phyloP scores from a whole-genome alignment of 23 tunicate species.

The Oikopleura vanhoeffeni region DNA sequence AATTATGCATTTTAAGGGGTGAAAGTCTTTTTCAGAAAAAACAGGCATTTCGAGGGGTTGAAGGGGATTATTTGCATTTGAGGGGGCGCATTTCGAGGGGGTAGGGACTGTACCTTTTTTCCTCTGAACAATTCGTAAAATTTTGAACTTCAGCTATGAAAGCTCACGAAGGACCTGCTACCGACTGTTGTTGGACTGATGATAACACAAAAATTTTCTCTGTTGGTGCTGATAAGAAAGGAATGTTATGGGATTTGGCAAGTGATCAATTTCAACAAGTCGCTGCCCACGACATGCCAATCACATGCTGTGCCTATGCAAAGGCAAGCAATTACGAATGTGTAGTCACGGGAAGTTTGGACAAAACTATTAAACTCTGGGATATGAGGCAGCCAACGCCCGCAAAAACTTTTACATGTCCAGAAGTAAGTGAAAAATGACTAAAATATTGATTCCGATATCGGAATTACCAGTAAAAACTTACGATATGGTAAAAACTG shows the following conservation, averaged over 20 bases:
- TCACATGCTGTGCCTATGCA: slow-evolving; percentile 76
- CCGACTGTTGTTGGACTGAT: slow-evolving; percentile 78
- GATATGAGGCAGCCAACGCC: slow-evolving; percentile 21
- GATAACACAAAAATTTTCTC: background rate
- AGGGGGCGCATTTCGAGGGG: too few species aligned
- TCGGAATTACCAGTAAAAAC: background rate
- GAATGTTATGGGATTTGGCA: background rate
- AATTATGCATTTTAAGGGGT: too few species aligned
- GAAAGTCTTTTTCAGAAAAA: too few species aligned
- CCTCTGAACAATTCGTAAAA: too few species aligned
- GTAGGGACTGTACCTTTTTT: too few species aligned
- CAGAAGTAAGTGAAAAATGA: background rate
- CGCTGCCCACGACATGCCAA: slow-evolving; percentile 80
- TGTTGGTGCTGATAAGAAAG: background rate
- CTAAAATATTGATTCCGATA: too few species aligned
- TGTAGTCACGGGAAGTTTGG: slow-evolving; percentile 61
- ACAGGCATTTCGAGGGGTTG: too few species aligned
- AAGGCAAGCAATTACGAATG: slow-evolving; percentile 59
- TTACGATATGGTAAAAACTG: too few species aligned
- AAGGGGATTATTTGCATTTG: too few species aligned
- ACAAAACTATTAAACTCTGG: slow-evolving; percentile 78
- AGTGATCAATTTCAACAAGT: slow-evolving; percentile 18
- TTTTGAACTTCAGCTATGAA: too few species aligned
- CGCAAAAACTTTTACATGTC: background rate
- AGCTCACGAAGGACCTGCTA: slow-evolving; percentile 63